A percentile compares a stretch with the other conserved stretches of the same genome.
Conservation (phyloP, 2,797 vertebrate species). For the Chelon auratus region DNA sequence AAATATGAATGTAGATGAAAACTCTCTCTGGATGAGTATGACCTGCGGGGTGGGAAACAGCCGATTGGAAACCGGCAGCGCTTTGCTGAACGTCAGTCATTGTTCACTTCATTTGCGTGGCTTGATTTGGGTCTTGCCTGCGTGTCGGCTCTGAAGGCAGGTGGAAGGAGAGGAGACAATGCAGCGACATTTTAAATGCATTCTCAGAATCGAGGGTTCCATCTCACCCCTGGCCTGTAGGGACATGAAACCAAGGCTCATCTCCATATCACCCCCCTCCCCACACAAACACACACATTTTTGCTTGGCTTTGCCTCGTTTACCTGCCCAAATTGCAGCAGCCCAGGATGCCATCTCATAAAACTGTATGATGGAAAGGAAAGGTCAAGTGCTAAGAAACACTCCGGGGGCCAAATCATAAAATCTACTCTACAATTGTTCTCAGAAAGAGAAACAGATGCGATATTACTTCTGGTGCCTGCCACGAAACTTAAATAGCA, state of each 20-base stretch:
- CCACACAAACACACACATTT: neutral
- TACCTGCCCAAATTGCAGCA: conserved; percentile 45
- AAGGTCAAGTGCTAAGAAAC: conserved; percentile 41
- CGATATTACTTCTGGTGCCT: conserved; percentile 22
- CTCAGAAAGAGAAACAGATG: conserved; percentile 44
- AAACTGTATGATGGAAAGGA: conserved; percentile 49
- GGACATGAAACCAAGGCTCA: conserved; percentile 38
- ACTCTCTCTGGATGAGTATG: conserved; percentile 14
- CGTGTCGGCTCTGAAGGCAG: conserved; percentile 37
- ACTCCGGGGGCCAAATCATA: conserved; percentile 41
- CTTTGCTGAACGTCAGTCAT: conserved; percentile 57
- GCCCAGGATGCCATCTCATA: conserved; percentile 42
- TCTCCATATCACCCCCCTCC: conserved; percentile 42
- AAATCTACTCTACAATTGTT: conserved; percentile 48
- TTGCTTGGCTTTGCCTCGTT: conserved; percentile 46
- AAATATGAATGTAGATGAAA: conserved; percentile 31
- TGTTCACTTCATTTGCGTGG: conserved; percentile 52
- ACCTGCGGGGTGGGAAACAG: conserved; percentile 46
- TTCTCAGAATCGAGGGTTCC: conserved; percentile 50
- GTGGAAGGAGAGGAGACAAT: conserved; percentile 29
- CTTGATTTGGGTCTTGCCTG: conserved; percentile 55
- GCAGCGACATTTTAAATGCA: conserved; percentile 51
- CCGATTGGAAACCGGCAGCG: conserved; percentile 29
- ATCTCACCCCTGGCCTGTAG: conserved; percentile 37
- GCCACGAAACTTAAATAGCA: conserved; percentile 33